Conservation (phyloP, 2,797 vertebrate genomes). For the Mastacembelus armatus region DNA sequence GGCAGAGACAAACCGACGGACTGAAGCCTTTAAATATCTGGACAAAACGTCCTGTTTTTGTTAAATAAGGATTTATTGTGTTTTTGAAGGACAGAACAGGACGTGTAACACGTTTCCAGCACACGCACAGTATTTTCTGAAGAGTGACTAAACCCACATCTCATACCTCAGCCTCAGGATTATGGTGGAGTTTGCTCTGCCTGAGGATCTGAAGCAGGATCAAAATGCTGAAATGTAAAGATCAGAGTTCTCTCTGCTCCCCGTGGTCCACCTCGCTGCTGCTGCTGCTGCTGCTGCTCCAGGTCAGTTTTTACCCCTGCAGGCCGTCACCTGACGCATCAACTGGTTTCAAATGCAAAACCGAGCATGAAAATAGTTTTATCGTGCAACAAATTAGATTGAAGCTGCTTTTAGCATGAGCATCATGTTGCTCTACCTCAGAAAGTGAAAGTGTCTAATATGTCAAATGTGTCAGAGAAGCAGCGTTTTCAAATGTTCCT, state of each 20-base stretch:
- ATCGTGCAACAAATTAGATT: too few species aligned
- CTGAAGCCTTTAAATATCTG: not conserved
- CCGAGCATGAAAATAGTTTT: too few species aligned
- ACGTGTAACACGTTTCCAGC: not conserved
- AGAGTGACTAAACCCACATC: not conserved
- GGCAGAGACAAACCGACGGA: not conserved
- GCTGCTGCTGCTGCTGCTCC: conserved; percentile 56
- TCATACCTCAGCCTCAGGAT: conserved; percentile 60
- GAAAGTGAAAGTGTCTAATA: too few species aligned
- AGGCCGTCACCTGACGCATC: not conserved
- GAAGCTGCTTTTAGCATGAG: not conserved
- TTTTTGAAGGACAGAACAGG: not conserved
- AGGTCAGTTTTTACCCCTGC: conserved; percentile 66
- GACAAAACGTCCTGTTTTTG: not conserved
- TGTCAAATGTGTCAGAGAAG: not conserved
- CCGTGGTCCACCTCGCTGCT: conserved; percentile 57
- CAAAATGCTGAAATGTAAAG: conserved; percentile 76
- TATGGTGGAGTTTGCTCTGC: conserved; percentile 66
- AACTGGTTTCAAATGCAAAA: too few species aligned
- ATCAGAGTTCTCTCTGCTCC: conserved; percentile 32
- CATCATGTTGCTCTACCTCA: too few species aligned
- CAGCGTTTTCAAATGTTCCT: too few species aligned
- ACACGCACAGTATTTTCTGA: too few species aligned
- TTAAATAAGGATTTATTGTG: conserved; percentile 12
- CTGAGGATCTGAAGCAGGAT: conserved; percentile 37